Evolutionary conservation across 2,797 vertebrate species (phyloP).

Genomic region (Eidolon dupreanum): DNA sequence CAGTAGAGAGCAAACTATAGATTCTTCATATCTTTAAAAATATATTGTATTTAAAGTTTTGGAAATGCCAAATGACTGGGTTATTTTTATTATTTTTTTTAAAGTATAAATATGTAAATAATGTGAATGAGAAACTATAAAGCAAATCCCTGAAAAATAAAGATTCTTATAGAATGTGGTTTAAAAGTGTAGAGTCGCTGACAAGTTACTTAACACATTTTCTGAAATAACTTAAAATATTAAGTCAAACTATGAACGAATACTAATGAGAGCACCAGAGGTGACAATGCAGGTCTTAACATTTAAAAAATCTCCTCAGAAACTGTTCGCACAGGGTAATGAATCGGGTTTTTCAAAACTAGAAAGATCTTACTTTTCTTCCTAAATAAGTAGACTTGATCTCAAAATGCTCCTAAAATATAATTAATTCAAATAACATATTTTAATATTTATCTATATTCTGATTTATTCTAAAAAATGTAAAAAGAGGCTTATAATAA

Average conservation of each 20-base stretch:
- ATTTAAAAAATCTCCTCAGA: not conserved
- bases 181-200: conserved; percentile 29
- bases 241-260: conserved; percentile 43
- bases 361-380: conserved; percentile 34
- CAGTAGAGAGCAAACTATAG: not conserved
- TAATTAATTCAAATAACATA: not conserved
- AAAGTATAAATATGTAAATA: not conserved
- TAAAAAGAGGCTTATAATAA: not conserved
- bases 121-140: not conserved
- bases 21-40: not conserved
- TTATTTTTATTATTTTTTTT: not conserved
- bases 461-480: not conserved
- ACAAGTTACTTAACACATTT: conserved; percentile 29
- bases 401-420: conserved; percentile 25
- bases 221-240: not conserved
- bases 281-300: not conserved
- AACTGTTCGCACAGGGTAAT: not conserved
- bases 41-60: not conserved
- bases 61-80: not conserved
- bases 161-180: not conserved
- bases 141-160: not conserved
- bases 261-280: not conserved
- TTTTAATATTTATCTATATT: conserved; percentile 35
- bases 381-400: not conserved
- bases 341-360: not conserved